phyloP scores from a whole-genome alignment of 2,797 vertebrate genomes.

The Argyrosomus regius region DNA sequence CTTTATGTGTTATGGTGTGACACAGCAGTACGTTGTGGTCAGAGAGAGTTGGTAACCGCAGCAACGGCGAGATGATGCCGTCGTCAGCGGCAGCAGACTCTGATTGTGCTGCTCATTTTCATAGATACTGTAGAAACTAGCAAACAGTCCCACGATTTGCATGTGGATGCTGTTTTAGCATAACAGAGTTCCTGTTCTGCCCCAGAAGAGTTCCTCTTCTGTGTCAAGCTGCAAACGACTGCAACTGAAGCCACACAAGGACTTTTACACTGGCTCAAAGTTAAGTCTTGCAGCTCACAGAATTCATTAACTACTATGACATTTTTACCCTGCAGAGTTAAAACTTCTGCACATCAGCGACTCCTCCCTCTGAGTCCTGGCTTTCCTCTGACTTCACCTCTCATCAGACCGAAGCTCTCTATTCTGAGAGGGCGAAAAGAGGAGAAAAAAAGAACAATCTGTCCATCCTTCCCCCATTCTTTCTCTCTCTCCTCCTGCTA shows the following conservation, averaged over 20 bases:
- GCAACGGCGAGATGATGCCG: slow-evolving; percentile 24
- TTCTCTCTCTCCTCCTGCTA: slow-evolving; percentile 61
- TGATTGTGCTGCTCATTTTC: slow-evolving; percentile 67
- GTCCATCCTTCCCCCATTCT: slow-evolving; percentile 67
- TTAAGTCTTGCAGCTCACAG: not conserved
- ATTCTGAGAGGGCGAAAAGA: slow-evolving; percentile 59
- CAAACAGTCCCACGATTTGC: slow-evolving; percentile 68
- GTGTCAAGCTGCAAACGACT: slow-evolving; percentile 12
- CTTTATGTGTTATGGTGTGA: slow-evolving; percentile 15
- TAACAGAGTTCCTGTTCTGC: slow-evolving; percentile 69
- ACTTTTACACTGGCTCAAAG: slow-evolving; percentile 23
- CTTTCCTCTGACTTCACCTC: slow-evolving; percentile 72
- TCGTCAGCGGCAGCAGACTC: slow-evolving; percentile 17
- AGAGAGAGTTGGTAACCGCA: slow-evolving; percentile 25
- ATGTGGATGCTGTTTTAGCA: slow-evolving; percentile 57
- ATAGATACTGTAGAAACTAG: slow-evolving; percentile 66
- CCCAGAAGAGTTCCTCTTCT: slow-evolving; percentile 61
- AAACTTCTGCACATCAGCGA: slow-evolving; percentile 30
- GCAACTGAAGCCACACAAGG: slow-evolving; percentile 3
- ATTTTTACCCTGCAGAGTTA: slow-evolving; percentile 24
- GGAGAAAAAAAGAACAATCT: slow-evolving; percentile 67
- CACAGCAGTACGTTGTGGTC: not conserved
- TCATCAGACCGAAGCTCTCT: slow-evolving; percentile 51
- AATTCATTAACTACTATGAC: not conserved
- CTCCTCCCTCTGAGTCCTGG: slow-evolving; percentile 63